Evolutionary conservation across 1,140 invertebrate genomes (phyloP), one percentile per base, ranked within the genome.

Genomic region (Platorchestia sp.): DNA sequence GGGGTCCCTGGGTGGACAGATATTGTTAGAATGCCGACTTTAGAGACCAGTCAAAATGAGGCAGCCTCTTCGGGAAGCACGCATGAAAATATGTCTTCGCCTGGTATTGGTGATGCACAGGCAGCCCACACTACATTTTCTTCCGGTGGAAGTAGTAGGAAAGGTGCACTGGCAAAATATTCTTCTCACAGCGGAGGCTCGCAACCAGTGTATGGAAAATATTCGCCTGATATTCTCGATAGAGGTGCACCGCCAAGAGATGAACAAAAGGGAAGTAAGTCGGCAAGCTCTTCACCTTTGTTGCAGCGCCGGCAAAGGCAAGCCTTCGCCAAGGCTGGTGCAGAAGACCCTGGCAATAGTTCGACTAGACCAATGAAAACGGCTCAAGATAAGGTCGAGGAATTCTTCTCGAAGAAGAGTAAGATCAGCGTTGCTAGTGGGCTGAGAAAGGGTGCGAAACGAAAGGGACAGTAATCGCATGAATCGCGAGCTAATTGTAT

Each of bases 1-100:
- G 91, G 91, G 19, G 91, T 93, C 10, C 91, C 91, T 6, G 91
- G 91, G 40, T 93, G 91, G 91, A 93, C 22, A 47, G 91, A 93
- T 47, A 45, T 93, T 45, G 91, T 93, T 19, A 45, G 45, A 40
- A 44, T 47, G 0, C n/a, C 91, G 41, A 47, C 19, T 45, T 44
- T 93, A 45, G 45, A 93, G 1, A 36, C 59, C 59, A 36, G 59
- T 19, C 59, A 75, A 75, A 75, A 75, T 75, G 59, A 75, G 27
- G 27, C 59, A 3, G 10, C 59, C 10, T 1, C 7, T 22, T 1
- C 27, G 36, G 59, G 59, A 75, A 75, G 59, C 27, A 27, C 10
- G 7, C 59, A 22, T 75, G 59, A 75, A 36, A 36, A 75, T 36
- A 75, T 22, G 27, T 14, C 59, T 75, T 75, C 59, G 59, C 27